These are phyloP conservation scores for Drymonia ruficornis DNA, from an alignment of 2,888 invertebrate species.

Conservation along the genomic window DNA sequence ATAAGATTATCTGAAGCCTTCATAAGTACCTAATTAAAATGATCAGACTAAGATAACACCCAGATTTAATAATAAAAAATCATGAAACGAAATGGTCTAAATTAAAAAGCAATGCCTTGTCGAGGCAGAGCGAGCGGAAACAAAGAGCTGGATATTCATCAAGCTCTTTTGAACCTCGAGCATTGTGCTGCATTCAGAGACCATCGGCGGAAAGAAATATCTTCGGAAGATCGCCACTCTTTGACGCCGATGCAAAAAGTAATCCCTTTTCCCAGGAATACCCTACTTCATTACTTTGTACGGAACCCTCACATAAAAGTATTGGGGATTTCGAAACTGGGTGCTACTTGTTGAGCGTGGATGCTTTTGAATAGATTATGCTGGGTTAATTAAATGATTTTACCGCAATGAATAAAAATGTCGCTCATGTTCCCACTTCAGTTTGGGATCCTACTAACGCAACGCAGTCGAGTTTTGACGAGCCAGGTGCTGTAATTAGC, in stretches of 20 bases:
- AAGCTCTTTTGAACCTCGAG: conserved; percentile 80
- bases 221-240: conserved; percentile 78
- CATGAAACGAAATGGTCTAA: conserved; percentile 73
- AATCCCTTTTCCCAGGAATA: conserved; percentile 64
- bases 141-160: conserved; percentile 81
- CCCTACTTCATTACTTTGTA: conserved; percentile 74
- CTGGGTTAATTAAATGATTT: conserved; percentile 66
- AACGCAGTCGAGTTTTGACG: background rate
- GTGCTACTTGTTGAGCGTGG: conserved; percentile 73
- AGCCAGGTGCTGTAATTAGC: background rate
- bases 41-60: conserved; percentile 40
- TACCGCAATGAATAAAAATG: conserved; percentile 47
- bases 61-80: conserved; percentile 72
- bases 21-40: conserved; percentile 16
- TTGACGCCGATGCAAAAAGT: conserved; percentile 77
- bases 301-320: conserved; percentile 57
- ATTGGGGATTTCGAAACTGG: conserved; percentile 63
- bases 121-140: conserved; percentile 78
- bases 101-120: conserved; percentile 83
- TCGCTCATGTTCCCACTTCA: conserved; percentile 29
- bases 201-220: conserved; percentile 76
- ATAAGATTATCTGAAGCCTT: too few relatives aligned
- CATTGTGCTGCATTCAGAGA: conserved; percentile 77
- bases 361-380: conserved; percentile 68
- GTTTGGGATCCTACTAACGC: conserved; percentile 17